A percentile compares a stretch with the other conserved stretches of the same genome.
Conservation (phyloP, 2,888 invertebrate genomes). For the Endotricha flammealis region DNA sequence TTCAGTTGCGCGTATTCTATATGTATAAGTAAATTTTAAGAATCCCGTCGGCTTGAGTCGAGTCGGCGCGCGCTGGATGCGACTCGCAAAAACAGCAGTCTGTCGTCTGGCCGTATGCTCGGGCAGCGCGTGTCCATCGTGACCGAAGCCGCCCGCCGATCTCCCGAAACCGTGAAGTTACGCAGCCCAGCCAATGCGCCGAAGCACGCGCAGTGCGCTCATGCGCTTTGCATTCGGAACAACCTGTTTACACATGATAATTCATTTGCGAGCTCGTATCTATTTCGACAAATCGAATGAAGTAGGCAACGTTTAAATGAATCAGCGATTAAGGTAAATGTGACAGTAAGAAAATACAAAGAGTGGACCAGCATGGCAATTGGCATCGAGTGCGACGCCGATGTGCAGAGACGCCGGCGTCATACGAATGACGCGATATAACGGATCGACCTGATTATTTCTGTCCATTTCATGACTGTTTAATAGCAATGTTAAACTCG, state of each 20-base stretch:
- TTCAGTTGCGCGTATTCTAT: constrained; percentile 68
- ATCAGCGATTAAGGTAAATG: constrained; percentile 61
- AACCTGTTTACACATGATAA: constrained; percentile 30
- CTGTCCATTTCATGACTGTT: constrained; percentile 77
- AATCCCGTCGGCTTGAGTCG: constrained; percentile 45
- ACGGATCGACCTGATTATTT: constrained; percentile 77
- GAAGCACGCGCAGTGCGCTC: constrained; percentile 19
- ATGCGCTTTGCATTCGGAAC: constrained; percentile 19
- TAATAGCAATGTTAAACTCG: constrained; percentile 77
- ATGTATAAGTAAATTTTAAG: constrained; percentile 52
- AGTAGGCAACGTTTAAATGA: constrained; percentile 36
- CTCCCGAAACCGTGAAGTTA: constrained; percentile 28
- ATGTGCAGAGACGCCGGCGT: constrained; percentile 57
- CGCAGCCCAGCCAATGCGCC: constrained; percentile 22
- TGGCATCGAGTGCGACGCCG: constrained; percentile 38
- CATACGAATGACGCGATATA: constrained; percentile 74
- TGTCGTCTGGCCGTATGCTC: constrained; percentile 50
- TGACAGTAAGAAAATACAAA: constrained; percentile 49
- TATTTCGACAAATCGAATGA: constrained; percentile 39
- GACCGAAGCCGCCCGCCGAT: constrained; percentile 21
- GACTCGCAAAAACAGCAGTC: constrained; percentile 70
- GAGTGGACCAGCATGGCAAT: constrained; percentile 58
- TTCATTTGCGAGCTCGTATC: constrained; percentile 33
- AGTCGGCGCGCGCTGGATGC: constrained; percentile 53
- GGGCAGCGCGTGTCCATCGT: constrained; percentile 38